Evolutionary conservation across 2,888 invertebrate species (phyloP), one percentile per base, ranked within the genome.

Genomic region (Coelopa pilipes): DNA sequence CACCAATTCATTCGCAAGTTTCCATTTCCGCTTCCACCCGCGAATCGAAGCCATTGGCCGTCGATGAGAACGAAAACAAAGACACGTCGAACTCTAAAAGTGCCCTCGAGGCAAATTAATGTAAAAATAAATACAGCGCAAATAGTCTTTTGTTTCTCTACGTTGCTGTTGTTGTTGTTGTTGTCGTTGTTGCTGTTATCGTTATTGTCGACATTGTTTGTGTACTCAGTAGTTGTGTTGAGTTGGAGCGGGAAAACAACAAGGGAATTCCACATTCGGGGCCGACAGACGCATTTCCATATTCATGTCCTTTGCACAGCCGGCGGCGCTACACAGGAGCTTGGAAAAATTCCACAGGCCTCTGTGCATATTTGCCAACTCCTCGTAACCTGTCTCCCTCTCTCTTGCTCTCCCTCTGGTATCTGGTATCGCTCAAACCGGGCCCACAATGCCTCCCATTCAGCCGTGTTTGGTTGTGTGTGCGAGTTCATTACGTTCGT

Each of bases 301-400:
- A 34, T 34, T 34, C 34, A 34, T 34, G 34, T 34, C 34, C 34
- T 34, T 34, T 34, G 62, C 34, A 34, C 34, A 45, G n/a, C 34
- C 34, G 62, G 21, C 24, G 21, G 62, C 62, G 62, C 21, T 34
- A 62, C 62, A 4, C 34, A 62, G 34, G 34, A 34, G 62, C 45
- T n/a, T 62, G 62, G 60, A 60, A 60, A 60, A 60, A 60, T 60
- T 62, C 62, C 62, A 34, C 24, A 34, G 7, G 4, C 2, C 34
- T 13, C 24, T 62, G 45, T 62, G 24, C 62, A 62, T 62, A 62
- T 62, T 62, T 62, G 34, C 62, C 13, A 24, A 62, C 53, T 53
- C 13, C 53, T 15, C 53, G 2, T 53, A 2, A 2, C 7, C 34
- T 34, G 2, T 7, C 34, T 34, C 34, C 7, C 7, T 34, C 34